A percentile compares a stretch with the other conserved stretches of the same genome.
Conservation (phyloP, 2,888 invertebrate genomes). For the Gandaritis pyraliata region DNA sequence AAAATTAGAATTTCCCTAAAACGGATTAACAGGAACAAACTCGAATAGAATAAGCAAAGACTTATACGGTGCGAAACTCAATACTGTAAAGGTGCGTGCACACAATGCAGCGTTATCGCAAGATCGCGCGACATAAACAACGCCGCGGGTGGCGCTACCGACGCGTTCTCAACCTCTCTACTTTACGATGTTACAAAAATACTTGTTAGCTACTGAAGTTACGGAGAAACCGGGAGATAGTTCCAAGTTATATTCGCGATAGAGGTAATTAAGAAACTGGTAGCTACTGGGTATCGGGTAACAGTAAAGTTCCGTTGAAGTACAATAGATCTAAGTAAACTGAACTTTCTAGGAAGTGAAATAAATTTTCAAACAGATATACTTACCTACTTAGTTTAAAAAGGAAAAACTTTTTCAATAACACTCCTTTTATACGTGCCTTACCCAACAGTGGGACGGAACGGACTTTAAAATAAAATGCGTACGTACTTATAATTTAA, state of each 20-base stretch:
- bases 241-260: conserved; percentile 26
- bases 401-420: too few relatives aligned
- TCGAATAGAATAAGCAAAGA: conserved; percentile 47
- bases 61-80: conserved; percentile 60
- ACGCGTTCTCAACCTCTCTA: conserved; percentile 47
- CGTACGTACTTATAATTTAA: too few relatives aligned
- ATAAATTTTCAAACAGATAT: background rate
- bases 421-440: too few relatives aligned
- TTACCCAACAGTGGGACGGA: too few relatives aligned
- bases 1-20: conserved; percentile 45
- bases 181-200: conserved; percentile 70
- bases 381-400: background rate
- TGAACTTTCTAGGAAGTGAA: conserved; percentile 2
- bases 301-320: conserved; percentile 22
- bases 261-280: conserved; percentile 33
- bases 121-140: conserved; percentile 74
- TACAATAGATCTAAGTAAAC: conserved; percentile 13
- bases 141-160: conserved; percentile 78
- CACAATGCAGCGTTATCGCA: conserved; percentile 64
- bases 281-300: conserved; percentile 13
- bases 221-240: conserved; percentile 38
- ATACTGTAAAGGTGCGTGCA: conserved; percentile 67
- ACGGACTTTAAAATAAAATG: too few relatives aligned
- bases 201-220: conserved; percentile 47
- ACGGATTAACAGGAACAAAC: conserved; percentile 46